These are phyloP conservation scores for Acromyrmex heyeri DNA, from an alignment of 1,140 invertebrate species.

Conservation along the genomic window DNA sequence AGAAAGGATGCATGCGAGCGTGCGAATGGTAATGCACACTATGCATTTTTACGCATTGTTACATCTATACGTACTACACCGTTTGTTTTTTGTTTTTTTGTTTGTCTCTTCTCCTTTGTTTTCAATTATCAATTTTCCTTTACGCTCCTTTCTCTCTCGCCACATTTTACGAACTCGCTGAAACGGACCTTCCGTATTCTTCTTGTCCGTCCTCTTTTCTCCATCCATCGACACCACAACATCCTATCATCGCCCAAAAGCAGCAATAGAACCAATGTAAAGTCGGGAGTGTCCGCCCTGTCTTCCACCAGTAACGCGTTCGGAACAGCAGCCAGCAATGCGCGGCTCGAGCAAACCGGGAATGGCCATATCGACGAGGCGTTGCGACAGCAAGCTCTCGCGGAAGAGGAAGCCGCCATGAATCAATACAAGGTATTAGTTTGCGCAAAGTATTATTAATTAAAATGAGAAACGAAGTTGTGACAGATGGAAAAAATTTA, in stretches of 20 bases:
- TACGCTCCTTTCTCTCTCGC: constrained; percentile 77
- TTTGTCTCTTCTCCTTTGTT: constrained; percentile 86
- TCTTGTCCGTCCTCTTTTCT: constrained; percentile 65
- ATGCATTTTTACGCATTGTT: constrained; percentile 81
- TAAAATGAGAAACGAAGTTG: neutral
- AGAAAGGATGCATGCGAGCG: constrained; percentile 27
- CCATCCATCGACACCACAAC: constrained; percentile 69
- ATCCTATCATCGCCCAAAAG: constrained; percentile 84
- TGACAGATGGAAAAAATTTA: neutral
- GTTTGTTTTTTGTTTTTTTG: constrained; percentile 84
- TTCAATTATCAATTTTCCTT: constrained; percentile 84
- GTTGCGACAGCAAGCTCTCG: constrained; percentile 94
- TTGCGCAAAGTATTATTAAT: neutral
- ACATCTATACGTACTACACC: constrained; percentile 86
- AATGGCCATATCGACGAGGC: constrained; percentile 94
- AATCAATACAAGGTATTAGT: constrained; percentile 96
- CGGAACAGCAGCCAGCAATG: constrained; percentile 92
- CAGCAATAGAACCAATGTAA: constrained; percentile 95
- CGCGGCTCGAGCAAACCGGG: constrained; percentile 90
- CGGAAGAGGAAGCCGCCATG: constrained; percentile 97
- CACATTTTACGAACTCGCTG: constrained; percentile 73
- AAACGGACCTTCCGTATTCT: constrained; percentile 66
- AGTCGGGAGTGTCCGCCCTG: constrained; percentile 95
- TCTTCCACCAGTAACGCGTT: constrained; percentile 95
- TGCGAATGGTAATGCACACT: constrained; percentile 61